These are phyloP conservation scores for Hyalella azteca DNA, from an alignment of 2,888 invertebrate genomes.

Conservation along the genomic window DNA sequence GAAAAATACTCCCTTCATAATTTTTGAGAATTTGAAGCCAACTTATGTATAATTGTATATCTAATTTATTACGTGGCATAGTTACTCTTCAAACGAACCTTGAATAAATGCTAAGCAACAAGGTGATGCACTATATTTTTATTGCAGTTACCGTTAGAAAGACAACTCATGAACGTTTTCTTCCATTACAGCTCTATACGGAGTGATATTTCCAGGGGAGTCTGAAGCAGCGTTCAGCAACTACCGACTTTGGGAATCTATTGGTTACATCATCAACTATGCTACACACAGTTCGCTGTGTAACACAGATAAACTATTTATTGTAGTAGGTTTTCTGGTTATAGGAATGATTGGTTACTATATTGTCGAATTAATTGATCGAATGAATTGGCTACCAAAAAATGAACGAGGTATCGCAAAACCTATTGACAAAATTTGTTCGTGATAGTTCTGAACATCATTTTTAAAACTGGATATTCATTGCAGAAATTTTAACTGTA, in stretches of 20 bases:
- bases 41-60: too few relatives aligned
- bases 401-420: constrained; percentile 36
- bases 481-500: too few relatives aligned
- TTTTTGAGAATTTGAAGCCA: too few relatives aligned
- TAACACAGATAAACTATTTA: constrained; percentile 83
- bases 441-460: too few relatives aligned
- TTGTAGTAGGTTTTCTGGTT: constrained; percentile 77
- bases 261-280: constrained; percentile 87
- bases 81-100: too few relatives aligned
- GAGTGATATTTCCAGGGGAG: constrained; percentile 83
- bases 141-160: too few relatives aligned
- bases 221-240: constrained; percentile 92
- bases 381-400: constrained; percentile 39
- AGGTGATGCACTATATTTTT: too few relatives aligned
- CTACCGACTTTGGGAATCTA: constrained; percentile 87
- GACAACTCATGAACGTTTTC: too few relatives aligned
- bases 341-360: constrained; percentile 79
- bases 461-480: too few relatives aligned
- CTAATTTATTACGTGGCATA: too few relatives aligned
- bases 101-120: too few relatives aligned
- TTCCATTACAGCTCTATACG: constrained; percentile 81
- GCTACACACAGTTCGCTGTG: constrained; percentile 87
- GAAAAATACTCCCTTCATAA: too few relatives aligned
- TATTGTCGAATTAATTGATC: constrained; percentile 52
- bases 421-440: constrained; percentile 40